Evolutionary conservation across 2,888 invertebrate genomes (phyloP).

Genomic region (Liposcelis brunnea): DNA sequence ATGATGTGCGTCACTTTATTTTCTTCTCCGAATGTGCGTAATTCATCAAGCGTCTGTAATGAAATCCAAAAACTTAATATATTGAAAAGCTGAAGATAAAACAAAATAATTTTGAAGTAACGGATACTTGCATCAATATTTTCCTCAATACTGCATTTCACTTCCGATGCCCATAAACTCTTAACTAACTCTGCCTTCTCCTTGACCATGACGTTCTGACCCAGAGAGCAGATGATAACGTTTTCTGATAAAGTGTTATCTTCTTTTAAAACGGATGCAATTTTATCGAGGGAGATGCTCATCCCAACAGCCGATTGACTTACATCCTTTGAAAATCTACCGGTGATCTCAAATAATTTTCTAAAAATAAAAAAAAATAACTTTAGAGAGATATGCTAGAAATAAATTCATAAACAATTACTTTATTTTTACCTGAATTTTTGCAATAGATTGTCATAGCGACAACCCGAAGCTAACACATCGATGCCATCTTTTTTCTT

Average conservation of each 20-base stretch:
- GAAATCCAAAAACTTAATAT: conserved; percentile 8
- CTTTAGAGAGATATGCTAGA: too few relatives aligned
- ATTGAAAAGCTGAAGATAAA: neutral
- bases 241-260: conserved; percentile 36
- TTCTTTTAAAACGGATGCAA: conserved; percentile 42
- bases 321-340: conserved; percentile 23
- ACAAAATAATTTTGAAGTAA: conserved; percentile 4
- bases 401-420: too few relatives aligned
- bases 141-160: conserved; percentile 45
- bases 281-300: conserved; percentile 66
- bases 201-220: conserved; percentile 35
- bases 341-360: conserved; percentile 25
- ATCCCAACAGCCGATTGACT: conserved; percentile 57
- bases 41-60: conserved; percentile 40
- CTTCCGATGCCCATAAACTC: conserved; percentile 54
- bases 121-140: conserved; percentile 23
- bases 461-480: conserved; percentile 73
- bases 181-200: conserved; percentile 30
- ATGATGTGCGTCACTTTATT: conserved; percentile 44
- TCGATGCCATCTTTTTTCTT: conserved; percentile 37
- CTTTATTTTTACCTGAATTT: conserved; percentile 45
- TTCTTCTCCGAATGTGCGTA: conserved; percentile 40
- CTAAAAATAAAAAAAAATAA: conserved; percentile 15
- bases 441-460: conserved; percentile 68
- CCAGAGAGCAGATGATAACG: conserved; percentile 47